Evolutionary conservation across 2,113 vertebrate genomes (phyloP).

Genomic region (Pelecanoides urinatrix): DNA sequence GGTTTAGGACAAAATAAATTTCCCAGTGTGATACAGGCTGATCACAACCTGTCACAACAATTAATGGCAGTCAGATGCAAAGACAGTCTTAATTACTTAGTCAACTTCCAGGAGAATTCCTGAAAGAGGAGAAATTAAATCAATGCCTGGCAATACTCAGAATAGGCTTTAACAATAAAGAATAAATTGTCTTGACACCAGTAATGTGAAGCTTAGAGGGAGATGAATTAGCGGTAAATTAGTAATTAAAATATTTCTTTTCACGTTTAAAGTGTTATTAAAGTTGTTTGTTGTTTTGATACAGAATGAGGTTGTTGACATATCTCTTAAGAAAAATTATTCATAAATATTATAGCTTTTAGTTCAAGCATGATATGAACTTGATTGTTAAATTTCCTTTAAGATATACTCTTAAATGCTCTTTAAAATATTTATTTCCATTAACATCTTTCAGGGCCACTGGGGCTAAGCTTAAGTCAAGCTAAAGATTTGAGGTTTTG

Average conservation of each 20-base stretch:
- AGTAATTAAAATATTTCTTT: slow-evolving; percentile 27
- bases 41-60: not conserved
- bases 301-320: not conserved
- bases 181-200: not conserved
- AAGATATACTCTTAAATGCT: not conserved
- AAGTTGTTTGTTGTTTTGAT: not conserved
- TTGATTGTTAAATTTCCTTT: slow-evolving; percentile 47
- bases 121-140: not conserved
- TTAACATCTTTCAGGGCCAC: not conserved
- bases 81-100: not conserved
- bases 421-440: slow-evolving; percentile 45
- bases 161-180: not conserved
- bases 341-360: not conserved
- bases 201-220: not conserved
- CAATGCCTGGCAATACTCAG: not conserved
- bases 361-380: slow-evolving; percentile 13
- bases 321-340: not conserved
- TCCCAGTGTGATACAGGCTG: not conserved
- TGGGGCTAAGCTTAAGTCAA: slow-evolving; percentile 36
- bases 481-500: slow-evolving; percentile 32
- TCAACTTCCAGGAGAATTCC: not conserved
- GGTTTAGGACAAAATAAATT: not conserved
- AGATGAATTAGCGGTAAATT: slow-evolving; percentile 2
- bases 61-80: not conserved
- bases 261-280: not conserved